phyloP scores from a whole-genome alignment of 2,888 invertebrate species.

The Phania funesta region DNA sequence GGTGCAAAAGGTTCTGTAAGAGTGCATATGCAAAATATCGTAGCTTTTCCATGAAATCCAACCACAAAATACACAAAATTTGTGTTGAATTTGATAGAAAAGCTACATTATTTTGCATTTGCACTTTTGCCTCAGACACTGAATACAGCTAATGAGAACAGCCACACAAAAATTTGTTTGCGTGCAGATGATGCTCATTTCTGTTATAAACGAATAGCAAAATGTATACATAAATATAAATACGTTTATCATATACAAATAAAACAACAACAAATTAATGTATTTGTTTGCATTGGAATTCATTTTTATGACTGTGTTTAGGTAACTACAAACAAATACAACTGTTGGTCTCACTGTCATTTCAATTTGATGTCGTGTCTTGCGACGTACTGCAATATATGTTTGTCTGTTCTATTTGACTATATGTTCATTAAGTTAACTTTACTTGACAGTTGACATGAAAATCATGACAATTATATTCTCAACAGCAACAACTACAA shows the following conservation, averaged over 20 bases:
- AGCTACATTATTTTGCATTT: too few relatives aligned
- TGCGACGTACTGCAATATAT: conserved; percentile 23
- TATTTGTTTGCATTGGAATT: background rate
- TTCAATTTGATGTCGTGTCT: background rate
- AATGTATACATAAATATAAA: background rate
- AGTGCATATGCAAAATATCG: too few relatives aligned
- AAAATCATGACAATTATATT: conserved; percentile 66
- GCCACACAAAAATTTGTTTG: too few relatives aligned
- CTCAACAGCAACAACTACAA: conserved; percentile 26
- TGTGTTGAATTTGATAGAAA: too few relatives aligned
- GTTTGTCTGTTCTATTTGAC: conserved; percentile 33
- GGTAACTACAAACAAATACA: background rate
- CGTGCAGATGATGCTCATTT: too few relatives aligned
- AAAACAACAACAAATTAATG: background rate
- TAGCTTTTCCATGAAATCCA: too few relatives aligned
- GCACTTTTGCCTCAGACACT: too few relatives aligned
- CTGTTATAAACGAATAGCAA: too few relatives aligned
- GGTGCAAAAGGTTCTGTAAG: too few relatives aligned
- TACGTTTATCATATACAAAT: background rate
- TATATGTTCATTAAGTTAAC: conserved; percentile 53
- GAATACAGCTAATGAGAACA: too few relatives aligned
- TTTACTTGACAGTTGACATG: conserved; percentile 65
- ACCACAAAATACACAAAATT: too few relatives aligned
- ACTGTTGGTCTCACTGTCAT: background rate
- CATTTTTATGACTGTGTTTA: background rate